A percentile compares a stretch with the other conserved stretches of the same genome.
These are phyloP conservation scores for Cotesia chilonis DNA, from an alignment of 1,140 invertebrate genomes.

Conservation along the genomic window DNA sequence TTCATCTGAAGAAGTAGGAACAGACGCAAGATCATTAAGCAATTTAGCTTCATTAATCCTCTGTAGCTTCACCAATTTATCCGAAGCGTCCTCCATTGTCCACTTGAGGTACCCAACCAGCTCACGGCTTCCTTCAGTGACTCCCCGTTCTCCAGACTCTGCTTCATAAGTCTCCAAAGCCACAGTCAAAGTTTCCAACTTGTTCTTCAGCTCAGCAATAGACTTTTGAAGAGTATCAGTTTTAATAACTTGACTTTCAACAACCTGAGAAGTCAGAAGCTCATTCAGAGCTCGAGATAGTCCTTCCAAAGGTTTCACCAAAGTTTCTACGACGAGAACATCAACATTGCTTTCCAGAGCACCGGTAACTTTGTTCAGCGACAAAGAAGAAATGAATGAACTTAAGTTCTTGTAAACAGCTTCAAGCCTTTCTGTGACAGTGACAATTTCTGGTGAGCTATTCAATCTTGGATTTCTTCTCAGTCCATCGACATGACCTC, in stretches of 20 bases:
- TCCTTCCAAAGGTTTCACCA: slow-evolving; percentile 54
- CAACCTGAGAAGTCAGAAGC: not conserved
- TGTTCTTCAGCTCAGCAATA: slow-evolving; percentile 49
- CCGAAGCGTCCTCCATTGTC: slow-evolving; percentile 45
- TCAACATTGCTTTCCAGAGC: slow-evolving; percentile 53
- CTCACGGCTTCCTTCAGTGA: slow-evolving; percentile 50
- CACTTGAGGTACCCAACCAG: slow-evolving; percentile 52
- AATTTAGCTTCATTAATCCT: slow-evolving; percentile 6
- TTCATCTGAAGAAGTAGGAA: slow-evolving; percentile 28
- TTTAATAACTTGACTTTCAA: slow-evolving; percentile 26
- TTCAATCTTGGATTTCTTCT: slow-evolving; percentile 27
- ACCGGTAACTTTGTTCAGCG: slow-evolving; percentile 22
- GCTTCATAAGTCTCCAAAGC: slow-evolving; percentile 54
- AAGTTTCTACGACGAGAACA: slow-evolving; percentile 56
- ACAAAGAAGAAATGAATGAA: slow-evolving; percentile 29
- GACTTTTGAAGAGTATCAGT: slow-evolving; percentile 40
- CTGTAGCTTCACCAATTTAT: slow-evolving; percentile 45
- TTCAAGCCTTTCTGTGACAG: slow-evolving; percentile 32
- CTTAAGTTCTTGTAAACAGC: slow-evolving; percentile 34
- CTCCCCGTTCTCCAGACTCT: slow-evolving; percentile 31
- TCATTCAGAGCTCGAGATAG: slow-evolving; percentile 38
- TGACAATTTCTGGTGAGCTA: slow-evolving; percentile 14
- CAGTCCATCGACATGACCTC: slow-evolving; percentile 24
- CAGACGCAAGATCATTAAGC: not conserved
- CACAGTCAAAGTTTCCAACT: slow-evolving; percentile 51